Evolutionary conservation across 2,113 vertebrate species (phyloP).

Genomic region (Chauna torquata): DNA sequence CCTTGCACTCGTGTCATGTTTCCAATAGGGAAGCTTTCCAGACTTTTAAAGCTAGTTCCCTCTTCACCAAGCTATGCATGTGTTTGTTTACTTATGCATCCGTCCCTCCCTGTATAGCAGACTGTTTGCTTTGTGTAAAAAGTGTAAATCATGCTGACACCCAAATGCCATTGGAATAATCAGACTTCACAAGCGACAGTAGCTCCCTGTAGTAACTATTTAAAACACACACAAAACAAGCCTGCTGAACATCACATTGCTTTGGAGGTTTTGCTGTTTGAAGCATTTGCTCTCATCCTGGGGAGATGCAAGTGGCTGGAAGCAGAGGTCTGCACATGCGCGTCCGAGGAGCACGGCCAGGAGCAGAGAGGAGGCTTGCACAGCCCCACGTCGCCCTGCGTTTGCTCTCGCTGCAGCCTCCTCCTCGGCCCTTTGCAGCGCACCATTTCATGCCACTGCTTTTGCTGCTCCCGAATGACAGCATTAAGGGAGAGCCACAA

Average conservation of each 20-base stretch:
- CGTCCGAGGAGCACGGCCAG: background rate
- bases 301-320: background rate
- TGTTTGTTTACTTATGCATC: background rate
- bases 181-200: background rate
- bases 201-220: background rate
- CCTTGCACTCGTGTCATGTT: background rate
- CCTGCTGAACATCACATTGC: rapidly evolving
- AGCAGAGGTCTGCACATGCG: background rate
- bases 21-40: background rate
- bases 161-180: rapidly evolving
- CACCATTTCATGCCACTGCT: too few relatives aligned
- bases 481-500: background rate
- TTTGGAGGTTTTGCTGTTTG: background rate
- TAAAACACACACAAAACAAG: background rate
- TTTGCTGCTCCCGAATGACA: background rate
- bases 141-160: background rate
- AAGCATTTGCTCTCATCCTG: background rate
- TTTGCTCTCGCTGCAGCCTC: too few relatives aligned
- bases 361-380: too few relatives aligned
- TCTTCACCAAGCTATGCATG: background rate
- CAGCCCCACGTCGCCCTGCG: too few relatives aligned
- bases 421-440: too few relatives aligned
- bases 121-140: background rate
- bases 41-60: background rate
- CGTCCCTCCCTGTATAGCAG: background rate